A percentile compares a stretch with the other conserved stretches of the same genome.
These are phyloP conservation scores for Capreolus pygargus DNA, from an alignment of 2,113 vertebrate species.

Conservation along the genomic window DNA sequence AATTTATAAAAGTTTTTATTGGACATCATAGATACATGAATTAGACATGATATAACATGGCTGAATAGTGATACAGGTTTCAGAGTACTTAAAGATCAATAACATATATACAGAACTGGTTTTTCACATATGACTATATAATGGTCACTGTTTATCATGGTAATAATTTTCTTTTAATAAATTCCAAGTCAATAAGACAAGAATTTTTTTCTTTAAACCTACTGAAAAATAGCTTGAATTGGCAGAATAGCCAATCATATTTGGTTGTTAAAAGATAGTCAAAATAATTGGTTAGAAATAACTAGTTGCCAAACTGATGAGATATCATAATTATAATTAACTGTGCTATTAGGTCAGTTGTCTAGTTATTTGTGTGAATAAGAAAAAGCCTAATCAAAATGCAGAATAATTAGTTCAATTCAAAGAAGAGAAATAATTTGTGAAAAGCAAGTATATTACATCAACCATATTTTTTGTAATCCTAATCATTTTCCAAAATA, in stretches of 20 bases:
- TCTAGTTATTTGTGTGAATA: conserved; percentile 64
- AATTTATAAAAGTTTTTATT: conserved; percentile 22
- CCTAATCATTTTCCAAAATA: conserved; percentile 31
- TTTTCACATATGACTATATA: not conserved
- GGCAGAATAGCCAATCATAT: conserved; percentile 45
- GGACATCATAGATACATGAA: not conserved
- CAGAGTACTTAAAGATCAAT: conserved; percentile 8
- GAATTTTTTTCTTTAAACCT: conserved; percentile 19
- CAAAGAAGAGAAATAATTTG: conserved; percentile 29
- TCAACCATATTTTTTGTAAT: conserved; percentile 4
- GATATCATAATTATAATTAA: conserved; percentile 60
- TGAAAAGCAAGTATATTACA: conserved; percentile 20
- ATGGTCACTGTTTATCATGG: not conserved
- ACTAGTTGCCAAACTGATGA: conserved; percentile 60
- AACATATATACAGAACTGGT: not conserved
- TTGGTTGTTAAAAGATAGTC: conserved; percentile 56
- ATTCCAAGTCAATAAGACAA: conserved; percentile 37
- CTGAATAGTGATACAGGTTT: not conserved
- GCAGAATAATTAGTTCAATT: conserved; percentile 41
- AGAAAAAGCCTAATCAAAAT: conserved; percentile 60
- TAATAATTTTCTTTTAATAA: conserved; percentile 44
- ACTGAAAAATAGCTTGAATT: conserved; percentile 47
- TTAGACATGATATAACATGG: not conserved
- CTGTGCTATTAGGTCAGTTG: conserved; percentile 50
- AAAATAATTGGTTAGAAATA: conserved; percentile 66